Base-by-base conservation (phyloP, 37 sponge, comb jelly and placozoan species). In the Chondrilla cf. caribensis region DNA sequence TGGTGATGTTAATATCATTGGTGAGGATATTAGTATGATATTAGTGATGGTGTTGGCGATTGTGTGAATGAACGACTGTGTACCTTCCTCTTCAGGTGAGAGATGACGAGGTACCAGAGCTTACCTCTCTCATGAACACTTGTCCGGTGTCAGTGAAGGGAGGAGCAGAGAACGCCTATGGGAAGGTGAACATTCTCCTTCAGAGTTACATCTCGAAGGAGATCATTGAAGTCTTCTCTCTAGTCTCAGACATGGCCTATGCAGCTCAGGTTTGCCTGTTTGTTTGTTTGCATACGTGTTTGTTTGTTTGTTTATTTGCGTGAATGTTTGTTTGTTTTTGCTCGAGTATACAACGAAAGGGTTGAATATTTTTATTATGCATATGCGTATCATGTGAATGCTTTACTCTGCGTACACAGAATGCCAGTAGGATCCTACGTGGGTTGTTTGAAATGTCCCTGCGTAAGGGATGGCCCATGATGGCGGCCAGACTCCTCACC, bases 401-500 rank as follows among this genome's bases (percentile, higher is more conserved):
- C n/a, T n/a, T n/a, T n/a, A n/a, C n/a, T n/a, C n/a, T n/a, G n/a
- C n/a, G n/a, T n/a, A n/a, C 51, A 47, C 85, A 98, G 93, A 98
- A 98, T 87, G 85, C 89, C 66, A 89, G 86, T 31, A 58, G 99
- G 22, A 95, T 98, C 18, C 71, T 96, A 62, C 62, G 99, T 17
- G 94, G 90, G 3, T 67, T 98, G 78, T 98, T 98, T 92, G 99
- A 98, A 41, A 93, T 98, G 0, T 83, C 92, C 6, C 80, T 98
- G 15, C 89, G 82, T 51, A 84, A 68, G 33, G 93, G 93, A 15
- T 88, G 83, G 88, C 91, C 99, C 0, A 33, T 79, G 11, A 75
- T 92, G 44, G 83, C 99, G 2, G 40, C 72, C 28, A 60, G 62
- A 44, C 79, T 98, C 58, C 89, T 98, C 47, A 86, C 78, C 36